Conservation (phyloP, 2,113 vertebrate species). For the Chrysemys picta region DNA sequence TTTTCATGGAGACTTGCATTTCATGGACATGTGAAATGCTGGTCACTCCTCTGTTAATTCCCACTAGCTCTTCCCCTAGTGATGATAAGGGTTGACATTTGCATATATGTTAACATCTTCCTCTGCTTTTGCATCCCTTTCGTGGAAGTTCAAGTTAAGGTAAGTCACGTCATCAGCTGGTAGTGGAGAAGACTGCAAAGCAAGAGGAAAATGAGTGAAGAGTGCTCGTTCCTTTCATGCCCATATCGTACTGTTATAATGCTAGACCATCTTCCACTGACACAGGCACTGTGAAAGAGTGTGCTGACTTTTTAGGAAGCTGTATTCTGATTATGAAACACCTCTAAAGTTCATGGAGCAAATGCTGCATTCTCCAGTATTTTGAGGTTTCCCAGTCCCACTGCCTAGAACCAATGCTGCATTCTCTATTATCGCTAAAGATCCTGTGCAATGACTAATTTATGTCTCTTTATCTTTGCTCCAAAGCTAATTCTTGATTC, state of each 20-base stretch:
- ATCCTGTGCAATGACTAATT: background rate
- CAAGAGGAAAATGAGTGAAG: background rate
- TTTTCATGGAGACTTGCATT: too few species aligned
- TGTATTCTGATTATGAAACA: background rate
- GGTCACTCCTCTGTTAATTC: too few species aligned
- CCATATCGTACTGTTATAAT: background rate
- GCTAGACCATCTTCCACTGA: background rate
- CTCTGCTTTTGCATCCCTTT: background rate
- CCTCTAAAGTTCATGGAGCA: background rate
- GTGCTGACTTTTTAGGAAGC: background rate
- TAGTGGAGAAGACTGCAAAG: background rate
- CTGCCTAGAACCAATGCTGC: too few species aligned
- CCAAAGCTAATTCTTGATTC: background rate
- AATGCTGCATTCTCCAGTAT: too few species aligned
- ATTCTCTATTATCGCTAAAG: too few species aligned
- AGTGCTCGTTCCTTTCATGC: too few species aligned
- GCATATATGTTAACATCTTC: background rate
- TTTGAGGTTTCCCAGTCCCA: too few species aligned
- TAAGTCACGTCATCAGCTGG: background rate
- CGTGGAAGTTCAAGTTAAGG: background rate
- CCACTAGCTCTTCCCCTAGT: too few species aligned
- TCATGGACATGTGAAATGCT: too few species aligned
- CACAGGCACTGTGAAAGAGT: background rate
- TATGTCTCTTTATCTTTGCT: background rate
- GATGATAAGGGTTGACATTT: too few species aligned